Evolutionary conservation across 1,140 invertebrate genomes (phyloP), one percentile per base, ranked within the genome.

Genomic region (Microplitis mediator): DNA sequence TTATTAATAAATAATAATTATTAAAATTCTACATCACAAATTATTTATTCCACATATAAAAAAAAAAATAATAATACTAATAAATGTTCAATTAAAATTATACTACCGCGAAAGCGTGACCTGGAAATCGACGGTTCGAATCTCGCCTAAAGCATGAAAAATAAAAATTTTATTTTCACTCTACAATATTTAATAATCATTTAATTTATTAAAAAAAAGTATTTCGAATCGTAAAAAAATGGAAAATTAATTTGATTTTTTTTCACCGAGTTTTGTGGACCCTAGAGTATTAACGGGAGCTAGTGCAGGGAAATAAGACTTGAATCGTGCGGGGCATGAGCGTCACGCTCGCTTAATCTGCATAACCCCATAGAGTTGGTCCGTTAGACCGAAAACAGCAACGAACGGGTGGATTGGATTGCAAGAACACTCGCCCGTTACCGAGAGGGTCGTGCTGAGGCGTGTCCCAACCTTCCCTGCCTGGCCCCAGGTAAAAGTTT

Each of bases 311-410:
- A 60, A 35, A 45, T 45, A 45, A 45, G 39, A 11, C 39, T 45
- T 9, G 39, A 45, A 45, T 70, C 70, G 74, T 75, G 70, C 76
- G 65, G 75, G 75, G 72, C 68, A 72, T 77, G 80, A 69, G 77
- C 81, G 81, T 82, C 81, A 82, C 80, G 82, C 80, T 82, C 78
- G 80, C 79, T 84, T 83, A 80, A 83, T 84, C 82, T 84, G 79
- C 82, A 84, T 84, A 83, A 83, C 80, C 81, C 77, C 76, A 78
- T 76, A 78, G 79, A 67, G 56, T 45, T 45, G 39, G 56, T 82
- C 81, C 82, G 82, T 84, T 84, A 82, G 71, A 72, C 75, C 77
- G 76, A 78, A 82, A 82, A 78, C 80, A 78, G 76, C 77, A 71
- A 76, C 76, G 74, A 80, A 76, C 23, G 23, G 23, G 23, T 23